These are phyloP conservation scores for Chloropsis cyanopogon DNA, from an alignment of 2,113 vertebrate species.

Conservation along the genomic window DNA sequence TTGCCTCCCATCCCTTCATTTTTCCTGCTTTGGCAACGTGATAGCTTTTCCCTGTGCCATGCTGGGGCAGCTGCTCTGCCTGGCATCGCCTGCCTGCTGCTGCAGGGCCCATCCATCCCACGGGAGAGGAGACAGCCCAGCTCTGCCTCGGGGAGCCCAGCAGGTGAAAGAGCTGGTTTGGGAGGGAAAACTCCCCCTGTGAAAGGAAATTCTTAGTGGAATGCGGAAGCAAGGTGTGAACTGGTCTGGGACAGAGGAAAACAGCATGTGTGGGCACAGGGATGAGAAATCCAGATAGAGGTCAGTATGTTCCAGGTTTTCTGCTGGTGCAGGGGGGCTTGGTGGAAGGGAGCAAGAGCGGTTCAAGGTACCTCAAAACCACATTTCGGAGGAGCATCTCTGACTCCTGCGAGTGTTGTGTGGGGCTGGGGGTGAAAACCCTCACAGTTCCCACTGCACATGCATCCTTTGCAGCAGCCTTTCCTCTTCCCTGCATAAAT, in stretches of 20 bases:
- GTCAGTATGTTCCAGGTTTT: not conserved
- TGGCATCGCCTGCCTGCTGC: not conserved
- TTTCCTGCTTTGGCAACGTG: not conserved
- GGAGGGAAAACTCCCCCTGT: not conserved
- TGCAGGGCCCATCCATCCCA: not conserved
- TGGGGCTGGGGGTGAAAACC: not conserved
- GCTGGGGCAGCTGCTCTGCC: not conserved
- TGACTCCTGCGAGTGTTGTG: not conserved
- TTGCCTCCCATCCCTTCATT: not conserved
- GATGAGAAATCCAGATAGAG: not conserved
- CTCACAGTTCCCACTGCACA: accelerated
- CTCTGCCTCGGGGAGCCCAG: not conserved
- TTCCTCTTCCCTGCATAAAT: not conserved
- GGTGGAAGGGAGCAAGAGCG: not conserved
- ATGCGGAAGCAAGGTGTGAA: accelerated
- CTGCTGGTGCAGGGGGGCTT: not conserved
- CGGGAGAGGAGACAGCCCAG: not conserved
- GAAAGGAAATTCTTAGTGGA: not conserved
- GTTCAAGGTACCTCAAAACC: not conserved
- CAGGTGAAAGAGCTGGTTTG: not conserved
- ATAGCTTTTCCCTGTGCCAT: not conserved
- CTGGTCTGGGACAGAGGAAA: not conserved
- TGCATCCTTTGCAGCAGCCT: not conserved
- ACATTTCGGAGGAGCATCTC: not conserved
- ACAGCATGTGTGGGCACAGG: accelerated